Evolutionary conservation across 2,797 vertebrate species (phyloP), one percentile per base, ranked within the genome.

Genomic region (Avahi laniger): DNA sequence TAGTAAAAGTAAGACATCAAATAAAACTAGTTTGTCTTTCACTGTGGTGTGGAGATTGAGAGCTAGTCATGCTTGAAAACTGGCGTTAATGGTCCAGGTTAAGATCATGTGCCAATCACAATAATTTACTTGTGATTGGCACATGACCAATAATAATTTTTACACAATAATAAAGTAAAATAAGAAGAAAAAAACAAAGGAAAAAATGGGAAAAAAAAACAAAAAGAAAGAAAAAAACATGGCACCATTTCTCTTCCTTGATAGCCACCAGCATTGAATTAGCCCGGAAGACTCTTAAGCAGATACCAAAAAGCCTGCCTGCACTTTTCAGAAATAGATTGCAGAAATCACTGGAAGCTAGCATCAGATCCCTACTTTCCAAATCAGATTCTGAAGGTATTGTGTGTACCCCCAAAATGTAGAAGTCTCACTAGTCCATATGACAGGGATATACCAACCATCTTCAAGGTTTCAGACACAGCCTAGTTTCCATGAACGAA

Each of bases 1-100:
- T 72, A 92, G 78, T 83, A 94, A 92, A 96, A 89, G 38, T 96
- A 95, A 96, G 80, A 93, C 59, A 94, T 93, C 69, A 96, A 69
- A 80, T 65, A 88, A 95, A 93, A 94, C 59, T 83, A 89, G 89
- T 92, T 79, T 73, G 52, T 61, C n/a, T 92, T 94, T 92, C 57
- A 88, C 13, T 79, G 14, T 92, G 5, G 7, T 30, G 18, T 80
- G 48, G 52, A 80, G 70, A 91, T 57, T 88, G 50, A 78, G 57
- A 93, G 33, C 8, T 65, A 95, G 13, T 94, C 50, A 69, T 85
- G 61, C 54, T 91, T 89, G 46, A 80, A 95, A 79, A 63, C 28
- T 81, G 75, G 11, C 13, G 70, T 94, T 52, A 93, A 30, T 80
- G 57, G 38, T 73, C 7, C 46, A 90, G 10, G n/a, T 38, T 93